These are phyloP conservation scores for Potamilus streckersoni DNA, from an alignment of 1,140 invertebrate genomes.

Conservation along the genomic window DNA sequence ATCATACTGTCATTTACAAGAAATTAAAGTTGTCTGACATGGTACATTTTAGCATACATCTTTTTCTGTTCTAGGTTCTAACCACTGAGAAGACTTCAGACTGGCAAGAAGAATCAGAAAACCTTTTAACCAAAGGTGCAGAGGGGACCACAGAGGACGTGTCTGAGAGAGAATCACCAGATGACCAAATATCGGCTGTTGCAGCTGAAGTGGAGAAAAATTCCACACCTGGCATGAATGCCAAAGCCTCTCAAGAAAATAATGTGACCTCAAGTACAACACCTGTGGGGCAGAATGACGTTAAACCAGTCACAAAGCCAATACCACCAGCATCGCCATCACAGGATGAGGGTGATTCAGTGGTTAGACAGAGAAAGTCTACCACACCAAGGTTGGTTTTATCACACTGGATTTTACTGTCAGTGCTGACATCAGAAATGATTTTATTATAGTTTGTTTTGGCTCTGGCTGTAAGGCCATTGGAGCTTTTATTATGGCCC, in stretches of 20 bases:
- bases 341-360: slow-evolving; percentile 15
- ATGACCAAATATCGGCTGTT: slow-evolving; percentile 6
- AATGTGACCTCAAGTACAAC: background rate
- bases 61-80: slow-evolving; percentile 42
- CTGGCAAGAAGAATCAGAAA: slow-evolving; percentile 38
- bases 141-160: slow-evolving; percentile 14
- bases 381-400: slow-evolving; percentile 5
- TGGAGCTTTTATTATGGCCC: too few species aligned
- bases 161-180: background rate
- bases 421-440: too few species aligned
- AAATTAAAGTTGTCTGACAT: too few species aligned
- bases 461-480: too few species aligned
- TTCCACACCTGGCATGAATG: slow-evolving; percentile 11
- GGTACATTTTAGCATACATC: background rate
- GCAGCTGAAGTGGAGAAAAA: slow-evolving; percentile 7
- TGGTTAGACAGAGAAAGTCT: slow-evolving; percentile 44
- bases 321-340: slow-evolving; percentile 28
- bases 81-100: slow-evolving; percentile 45
- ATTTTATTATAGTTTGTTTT: too few species aligned
- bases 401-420: too few species aligned
- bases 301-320: slow-evolving; percentile 14
- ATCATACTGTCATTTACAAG: too few species aligned
- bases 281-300: background rate
- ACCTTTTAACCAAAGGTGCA: slow-evolving; percentile 29
- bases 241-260: background rate